Conservation (phyloP, 2,797 vertebrate species). For the Perodicticus potto region DNA sequence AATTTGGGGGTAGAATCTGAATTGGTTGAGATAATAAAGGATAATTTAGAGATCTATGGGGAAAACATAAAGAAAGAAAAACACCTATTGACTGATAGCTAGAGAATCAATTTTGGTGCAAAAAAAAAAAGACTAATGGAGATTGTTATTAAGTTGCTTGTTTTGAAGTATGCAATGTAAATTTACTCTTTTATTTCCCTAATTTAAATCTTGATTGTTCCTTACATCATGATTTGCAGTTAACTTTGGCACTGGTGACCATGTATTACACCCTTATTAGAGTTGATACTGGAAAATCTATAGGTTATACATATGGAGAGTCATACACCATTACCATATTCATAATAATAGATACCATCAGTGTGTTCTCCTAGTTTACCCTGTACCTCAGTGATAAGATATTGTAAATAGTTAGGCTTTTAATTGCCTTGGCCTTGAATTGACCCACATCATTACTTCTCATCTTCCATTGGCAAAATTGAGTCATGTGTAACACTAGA, state of each 20-base stretch:
- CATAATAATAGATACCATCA: neutral
- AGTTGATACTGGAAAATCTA: neutral
- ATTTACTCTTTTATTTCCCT: neutral
- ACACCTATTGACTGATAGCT: neutral
- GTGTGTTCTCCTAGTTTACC: neutral
- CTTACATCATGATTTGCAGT: neutral
- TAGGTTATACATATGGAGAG: neutral
- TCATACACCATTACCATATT: neutral
- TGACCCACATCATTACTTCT: neutral
- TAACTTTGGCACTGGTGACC: neutral
- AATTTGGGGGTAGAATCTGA: neutral
- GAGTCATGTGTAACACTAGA: neutral
- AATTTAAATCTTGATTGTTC: neutral
- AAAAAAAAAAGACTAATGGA: neutral
- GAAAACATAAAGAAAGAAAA: neutral
- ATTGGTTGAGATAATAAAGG: neutral
- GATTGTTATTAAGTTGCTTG: neutral
- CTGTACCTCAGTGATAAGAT: neutral
- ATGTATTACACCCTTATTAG: neutral
- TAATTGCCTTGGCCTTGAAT: conserved; percentile 17
- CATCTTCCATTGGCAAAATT: neutral
- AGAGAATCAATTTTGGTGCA: neutral
- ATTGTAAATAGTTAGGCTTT: neutral
- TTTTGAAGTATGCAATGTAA: neutral
- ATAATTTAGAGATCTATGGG: neutral